Evolutionary conservation across 2,888 invertebrate genomes (phyloP).

Genomic region (Carcina quercana): DNA sequence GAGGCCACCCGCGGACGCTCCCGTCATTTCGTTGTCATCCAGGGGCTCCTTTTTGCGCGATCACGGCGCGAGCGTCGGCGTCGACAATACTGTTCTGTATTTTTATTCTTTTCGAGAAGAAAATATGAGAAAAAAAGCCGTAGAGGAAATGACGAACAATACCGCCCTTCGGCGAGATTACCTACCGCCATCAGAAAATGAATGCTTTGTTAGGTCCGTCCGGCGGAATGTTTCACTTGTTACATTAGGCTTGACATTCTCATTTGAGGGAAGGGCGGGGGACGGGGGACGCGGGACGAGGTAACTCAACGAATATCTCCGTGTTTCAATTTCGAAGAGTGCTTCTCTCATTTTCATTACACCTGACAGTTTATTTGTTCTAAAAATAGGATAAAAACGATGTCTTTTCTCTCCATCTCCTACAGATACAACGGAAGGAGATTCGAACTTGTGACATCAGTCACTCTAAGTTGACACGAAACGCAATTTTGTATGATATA

Average conservation of each 20-base stretch:
- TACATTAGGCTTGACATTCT: conserved; percentile 67
- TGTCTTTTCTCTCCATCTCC: no score
- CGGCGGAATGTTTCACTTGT: conserved; percentile 62
- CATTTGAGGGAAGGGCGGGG: conserved; percentile 43
- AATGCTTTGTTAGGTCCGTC: conserved; percentile 66
- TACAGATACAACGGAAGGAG: no score
- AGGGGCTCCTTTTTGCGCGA: conserved; percentile 63
- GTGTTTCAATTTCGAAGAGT: conserved; percentile 43
- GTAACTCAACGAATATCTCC: conserved; percentile 47
- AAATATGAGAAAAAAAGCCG: conserved; percentile 53
- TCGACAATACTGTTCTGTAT: conserved; percentile 69
- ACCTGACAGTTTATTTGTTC: no score
- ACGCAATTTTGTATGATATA: no score
- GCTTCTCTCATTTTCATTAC: no score
- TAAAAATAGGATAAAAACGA: no score
- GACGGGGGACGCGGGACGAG: conserved; percentile 35
- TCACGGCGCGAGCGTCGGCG: conserved; percentile 61
- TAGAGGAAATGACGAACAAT: conserved; percentile 69
- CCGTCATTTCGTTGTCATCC: conserved; percentile 73
- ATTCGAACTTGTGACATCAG: no score
- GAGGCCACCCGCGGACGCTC: conserved; percentile 57
- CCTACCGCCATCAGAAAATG: conserved; percentile 73
- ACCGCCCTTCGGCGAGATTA: conserved; percentile 70
- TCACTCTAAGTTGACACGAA: no score
- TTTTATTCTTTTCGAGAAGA: conserved; percentile 66